Evolutionary conservation across 1,140 invertebrate genomes (phyloP).

Genomic region (Delia radicum): DNA sequence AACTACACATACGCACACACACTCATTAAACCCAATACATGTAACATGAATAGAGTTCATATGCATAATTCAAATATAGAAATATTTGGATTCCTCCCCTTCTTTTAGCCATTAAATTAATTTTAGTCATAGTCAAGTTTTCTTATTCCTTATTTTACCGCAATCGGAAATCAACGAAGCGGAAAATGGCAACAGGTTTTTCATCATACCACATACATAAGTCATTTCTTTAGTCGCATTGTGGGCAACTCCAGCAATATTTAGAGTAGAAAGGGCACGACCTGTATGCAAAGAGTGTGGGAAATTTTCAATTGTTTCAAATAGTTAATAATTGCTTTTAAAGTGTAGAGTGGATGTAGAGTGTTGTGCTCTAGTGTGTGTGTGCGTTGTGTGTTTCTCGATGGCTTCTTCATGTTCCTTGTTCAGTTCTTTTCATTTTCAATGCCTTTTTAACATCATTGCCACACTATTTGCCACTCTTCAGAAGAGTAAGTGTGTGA

Average conservation of each 20-base stretch:
- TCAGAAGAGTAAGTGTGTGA: background rate
- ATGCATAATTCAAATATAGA: too few species aligned
- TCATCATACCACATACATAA: background rate
- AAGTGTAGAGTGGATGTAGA: background rate
- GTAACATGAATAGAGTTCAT: background rate
- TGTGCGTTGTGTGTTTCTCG: background rate
- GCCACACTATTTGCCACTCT: background rate
- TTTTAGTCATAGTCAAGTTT: background rate
- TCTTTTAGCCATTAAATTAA: background rate
- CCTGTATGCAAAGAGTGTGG: conserved; percentile 10
- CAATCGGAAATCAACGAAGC: conserved; percentile 3
- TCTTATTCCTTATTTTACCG: background rate
- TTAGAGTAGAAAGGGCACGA: background rate
- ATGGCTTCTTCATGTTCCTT: conserved; percentile 1
- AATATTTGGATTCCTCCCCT: background rate
- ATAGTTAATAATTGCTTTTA: conserved; percentile 9
- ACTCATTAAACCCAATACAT: background rate
- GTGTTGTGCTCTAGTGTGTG: too few species aligned
- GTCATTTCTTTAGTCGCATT: background rate
- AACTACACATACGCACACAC: too few species aligned
- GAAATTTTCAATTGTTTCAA: conserved; percentile 8
- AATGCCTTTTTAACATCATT: background rate
- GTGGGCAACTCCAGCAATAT: too few species aligned
- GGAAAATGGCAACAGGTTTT: conserved; percentile 18
- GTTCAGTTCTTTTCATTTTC: background rate